These are phyloP conservation scores for Campaea margaritaria DNA, from an alignment of 2,888 invertebrate genomes.

Conservation along the genomic window DNA sequence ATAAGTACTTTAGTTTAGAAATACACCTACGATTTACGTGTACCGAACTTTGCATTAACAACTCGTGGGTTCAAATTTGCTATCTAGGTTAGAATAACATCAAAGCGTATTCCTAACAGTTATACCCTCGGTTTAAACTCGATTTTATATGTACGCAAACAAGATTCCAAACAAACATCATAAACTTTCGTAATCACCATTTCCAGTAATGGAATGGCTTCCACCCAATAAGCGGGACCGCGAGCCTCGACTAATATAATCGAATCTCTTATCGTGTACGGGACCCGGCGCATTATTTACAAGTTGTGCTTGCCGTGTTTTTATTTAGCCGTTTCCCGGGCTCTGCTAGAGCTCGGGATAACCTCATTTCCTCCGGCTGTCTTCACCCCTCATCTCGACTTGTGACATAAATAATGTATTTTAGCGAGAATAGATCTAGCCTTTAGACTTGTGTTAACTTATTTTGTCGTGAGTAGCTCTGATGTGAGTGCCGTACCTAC, in stretches of 20 bases:
- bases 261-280: slow-evolving; percentile 24
- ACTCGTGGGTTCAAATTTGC: too few relatives aligned
- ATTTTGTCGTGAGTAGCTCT: slow-evolving; percentile 1
- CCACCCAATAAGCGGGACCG: slow-evolving; percentile 16
- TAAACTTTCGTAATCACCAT: slow-evolving; percentile 28
- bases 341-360: slow-evolving; percentile 44
- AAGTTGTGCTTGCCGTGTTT: slow-evolving; percentile 14
- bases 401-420: slow-evolving; percentile 34
- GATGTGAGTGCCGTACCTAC: neutral
- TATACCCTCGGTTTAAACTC: slow-evolving; percentile 3
- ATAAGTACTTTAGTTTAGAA: too few relatives aligned
- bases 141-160: slow-evolving; percentile 12
- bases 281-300: slow-evolving; percentile 17
- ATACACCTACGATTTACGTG: too few relatives aligned
- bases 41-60: too few relatives aligned
- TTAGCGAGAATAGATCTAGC: slow-evolving; percentile 17
- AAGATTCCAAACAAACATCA: slow-evolving; percentile 26
- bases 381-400: slow-evolving; percentile 32
- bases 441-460: slow-evolving; percentile 1
- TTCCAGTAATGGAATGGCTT: slow-evolving; percentile 26
- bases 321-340: slow-evolving; percentile 17
- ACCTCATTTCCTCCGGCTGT: slow-evolving; percentile 58
- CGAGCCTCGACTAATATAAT: slow-evolving; percentile 16
- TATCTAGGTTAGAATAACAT: too few relatives aligned
- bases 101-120: too few relatives aligned